These are phyloP conservation scores for Pomatorhinus ruficollis DNA, from an alignment of 2,113 vertebrate species.

Conservation along the genomic window DNA sequence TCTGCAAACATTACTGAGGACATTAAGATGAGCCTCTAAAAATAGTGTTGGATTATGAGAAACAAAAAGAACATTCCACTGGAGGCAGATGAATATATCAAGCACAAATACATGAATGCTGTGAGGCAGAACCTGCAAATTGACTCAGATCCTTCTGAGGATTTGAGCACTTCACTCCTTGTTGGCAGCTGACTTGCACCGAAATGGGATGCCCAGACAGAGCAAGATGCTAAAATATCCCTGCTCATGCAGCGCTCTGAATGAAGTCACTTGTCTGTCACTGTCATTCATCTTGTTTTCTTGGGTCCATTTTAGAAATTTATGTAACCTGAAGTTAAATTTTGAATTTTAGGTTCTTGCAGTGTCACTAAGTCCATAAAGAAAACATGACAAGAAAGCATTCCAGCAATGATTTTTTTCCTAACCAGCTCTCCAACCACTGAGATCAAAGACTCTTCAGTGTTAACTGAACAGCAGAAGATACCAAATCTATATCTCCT, in stretches of 20 bases:
- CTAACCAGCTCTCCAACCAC: neutral
- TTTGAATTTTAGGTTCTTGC: neutral
- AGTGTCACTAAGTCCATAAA: neutral
- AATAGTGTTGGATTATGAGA: neutral
- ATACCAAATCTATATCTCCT: neutral
- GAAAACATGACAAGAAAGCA: neutral
- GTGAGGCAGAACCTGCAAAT: neutral
- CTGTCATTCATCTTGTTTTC: neutral
- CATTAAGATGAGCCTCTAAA: neutral
- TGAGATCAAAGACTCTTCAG: neutral
- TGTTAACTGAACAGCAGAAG: conserved; percentile 5
- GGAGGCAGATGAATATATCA: neutral
- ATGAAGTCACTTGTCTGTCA: neutral
- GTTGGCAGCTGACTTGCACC: neutral
- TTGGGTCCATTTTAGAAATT: neutral
- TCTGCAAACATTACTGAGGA: neutral
- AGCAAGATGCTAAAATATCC: neutral
- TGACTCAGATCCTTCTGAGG: neutral
- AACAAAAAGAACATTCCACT: neutral
- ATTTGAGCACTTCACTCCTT: neutral
- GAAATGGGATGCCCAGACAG: neutral
- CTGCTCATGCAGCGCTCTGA: neutral
- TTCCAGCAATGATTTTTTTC: conserved; percentile 17
- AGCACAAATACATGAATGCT: neutral
- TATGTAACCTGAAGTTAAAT: neutral